phyloP scores from a whole-genome alignment of 2,888 invertebrate genomes.

The Therioaphis trifolii region DNA sequence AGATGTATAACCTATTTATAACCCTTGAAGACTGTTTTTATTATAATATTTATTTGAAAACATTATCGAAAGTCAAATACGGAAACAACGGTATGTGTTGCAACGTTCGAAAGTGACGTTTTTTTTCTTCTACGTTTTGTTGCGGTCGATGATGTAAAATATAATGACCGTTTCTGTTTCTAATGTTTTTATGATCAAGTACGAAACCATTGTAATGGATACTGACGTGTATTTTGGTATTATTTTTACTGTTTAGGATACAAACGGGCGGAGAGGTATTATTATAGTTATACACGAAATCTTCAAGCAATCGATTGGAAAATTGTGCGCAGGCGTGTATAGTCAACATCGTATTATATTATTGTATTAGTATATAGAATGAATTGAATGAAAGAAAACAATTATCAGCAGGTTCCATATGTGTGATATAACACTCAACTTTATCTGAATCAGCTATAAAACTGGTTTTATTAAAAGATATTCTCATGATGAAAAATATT shows the following conservation, averaged over 20 bases:
- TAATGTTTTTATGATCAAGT: too few species aligned
- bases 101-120: constrained; percentile 3
- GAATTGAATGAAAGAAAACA: not conserved
- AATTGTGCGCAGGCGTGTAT: too few species aligned
- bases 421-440: not conserved
- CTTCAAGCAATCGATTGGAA: too few species aligned
- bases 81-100: constrained; percentile 1
- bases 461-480: constrained; percentile 15
- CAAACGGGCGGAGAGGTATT: too few species aligned
- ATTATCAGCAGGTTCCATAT: not conserved
- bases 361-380: too few species aligned
- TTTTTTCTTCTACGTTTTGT: not conserved
- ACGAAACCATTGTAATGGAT: too few species aligned
- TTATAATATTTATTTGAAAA: constrained; percentile 19
- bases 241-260: too few species aligned
- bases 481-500: constrained; percentile 12
- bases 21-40: too few species aligned
- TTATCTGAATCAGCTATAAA: not conserved
- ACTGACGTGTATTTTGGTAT: too few species aligned
- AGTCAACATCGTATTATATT: too few species aligned
- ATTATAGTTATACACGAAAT: too few species aligned
- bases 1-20: too few species aligned
- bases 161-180: constrained; percentile 2
- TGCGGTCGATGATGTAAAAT: constrained; percentile 6
- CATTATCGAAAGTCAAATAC: constrained; percentile 1